Evolutionary conservation across 2,888 invertebrate species (phyloP).

Genomic region (Calephelis perditalis): DNA sequence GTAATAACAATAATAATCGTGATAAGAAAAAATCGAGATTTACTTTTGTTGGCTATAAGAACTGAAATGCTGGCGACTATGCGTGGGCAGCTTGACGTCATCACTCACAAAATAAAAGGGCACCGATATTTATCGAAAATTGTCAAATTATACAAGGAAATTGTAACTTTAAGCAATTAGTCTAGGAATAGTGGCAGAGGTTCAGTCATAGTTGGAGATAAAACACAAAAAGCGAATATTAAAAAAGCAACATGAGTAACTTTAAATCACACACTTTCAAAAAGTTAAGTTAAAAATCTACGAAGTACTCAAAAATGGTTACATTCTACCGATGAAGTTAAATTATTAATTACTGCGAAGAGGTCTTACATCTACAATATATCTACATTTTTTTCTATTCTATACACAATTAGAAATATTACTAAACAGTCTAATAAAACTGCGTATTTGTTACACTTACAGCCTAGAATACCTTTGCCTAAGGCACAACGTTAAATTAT

Average conservation of each 20-base stretch:
- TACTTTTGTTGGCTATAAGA: too few species aligned
- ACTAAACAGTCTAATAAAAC: slow-evolving; percentile 27
- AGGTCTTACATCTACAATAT: slow-evolving; percentile 54
- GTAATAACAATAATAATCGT: too few species aligned
- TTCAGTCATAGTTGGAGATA: slow-evolving; percentile 64
- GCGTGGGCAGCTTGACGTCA: too few species aligned
- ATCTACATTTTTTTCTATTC: slow-evolving; percentile 52
- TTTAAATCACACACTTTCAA: slow-evolving; percentile 37
- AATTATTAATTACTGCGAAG: slow-evolving; percentile 44
- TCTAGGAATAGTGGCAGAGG: slow-evolving; percentile 32
- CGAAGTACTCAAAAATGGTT: slow-evolving; percentile 42
- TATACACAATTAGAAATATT: slow-evolving; percentile 36
- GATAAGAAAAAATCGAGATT: too few species aligned
- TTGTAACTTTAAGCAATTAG: slow-evolving; percentile 27
- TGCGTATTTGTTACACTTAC: slow-evolving; percentile 26
- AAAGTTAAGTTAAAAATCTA: slow-evolving; percentile 41
- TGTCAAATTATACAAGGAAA: too few species aligned
- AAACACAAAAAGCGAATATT: slow-evolving; percentile 68
- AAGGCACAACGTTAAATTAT: slow-evolving; percentile 51
- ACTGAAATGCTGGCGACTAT: too few species aligned
- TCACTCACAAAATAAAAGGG: too few species aligned
- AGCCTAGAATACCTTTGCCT: slow-evolving; percentile 44
- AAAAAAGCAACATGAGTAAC: slow-evolving; percentile 60
- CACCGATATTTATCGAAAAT: slow-evolving; percentile 19
- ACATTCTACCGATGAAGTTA: slow-evolving; percentile 33